Percentiles rank a stretch among this genome's conserved stretches.
These are phyloP conservation scores for Salpingus planirostris DNA, from an alignment of 2,888 invertebrate species.

Conservation along the genomic window DNA sequence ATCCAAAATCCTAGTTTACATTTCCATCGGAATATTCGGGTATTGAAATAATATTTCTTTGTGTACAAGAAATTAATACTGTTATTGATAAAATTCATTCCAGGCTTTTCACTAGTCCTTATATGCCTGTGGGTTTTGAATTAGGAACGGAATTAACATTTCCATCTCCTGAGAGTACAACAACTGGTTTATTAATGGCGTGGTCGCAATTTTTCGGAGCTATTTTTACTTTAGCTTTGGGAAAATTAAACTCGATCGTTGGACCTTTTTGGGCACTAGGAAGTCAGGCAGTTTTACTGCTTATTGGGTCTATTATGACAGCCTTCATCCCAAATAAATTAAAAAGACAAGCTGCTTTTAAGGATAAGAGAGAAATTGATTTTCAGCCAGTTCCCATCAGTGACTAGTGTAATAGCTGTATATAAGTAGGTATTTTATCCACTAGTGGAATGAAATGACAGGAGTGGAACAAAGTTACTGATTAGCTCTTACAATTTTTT, in stretches of 20 bases:
- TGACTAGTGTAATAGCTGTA: no score
- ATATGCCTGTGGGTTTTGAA: constrained; percentile 27
- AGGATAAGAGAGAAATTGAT: no score
- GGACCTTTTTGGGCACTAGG: constrained; percentile 25
- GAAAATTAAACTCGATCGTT: constrained; percentile 14
- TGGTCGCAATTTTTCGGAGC: constrained; percentile 25
- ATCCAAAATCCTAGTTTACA: constrained; percentile 21
- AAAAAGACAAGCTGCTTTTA: no score
- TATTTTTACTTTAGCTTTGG: constrained; percentile 17
- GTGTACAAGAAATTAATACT: constrained; percentile 10
- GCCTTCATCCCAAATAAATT: constrained; percentile 23
- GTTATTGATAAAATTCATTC: constrained; percentile 4
- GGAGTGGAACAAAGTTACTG: no score
- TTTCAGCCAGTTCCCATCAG: no score
- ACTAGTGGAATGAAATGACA: no score
- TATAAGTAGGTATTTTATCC: no score
- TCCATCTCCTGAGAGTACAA: constrained; percentile 27
- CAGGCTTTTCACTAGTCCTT: constrained; percentile 24
- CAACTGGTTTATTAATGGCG: constrained; percentile 26
- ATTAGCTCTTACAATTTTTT: not conserved
- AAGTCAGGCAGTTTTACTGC: constrained; percentile 19
- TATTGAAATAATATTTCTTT: constrained; percentile 5
- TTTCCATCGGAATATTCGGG: constrained; percentile 24
- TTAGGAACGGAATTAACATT: constrained; percentile 28
- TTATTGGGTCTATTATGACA: constrained; percentile 21